phyloP scores from a whole-genome alignment of 1,140 invertebrate species.

The Caenorhabditis latens region DNA sequence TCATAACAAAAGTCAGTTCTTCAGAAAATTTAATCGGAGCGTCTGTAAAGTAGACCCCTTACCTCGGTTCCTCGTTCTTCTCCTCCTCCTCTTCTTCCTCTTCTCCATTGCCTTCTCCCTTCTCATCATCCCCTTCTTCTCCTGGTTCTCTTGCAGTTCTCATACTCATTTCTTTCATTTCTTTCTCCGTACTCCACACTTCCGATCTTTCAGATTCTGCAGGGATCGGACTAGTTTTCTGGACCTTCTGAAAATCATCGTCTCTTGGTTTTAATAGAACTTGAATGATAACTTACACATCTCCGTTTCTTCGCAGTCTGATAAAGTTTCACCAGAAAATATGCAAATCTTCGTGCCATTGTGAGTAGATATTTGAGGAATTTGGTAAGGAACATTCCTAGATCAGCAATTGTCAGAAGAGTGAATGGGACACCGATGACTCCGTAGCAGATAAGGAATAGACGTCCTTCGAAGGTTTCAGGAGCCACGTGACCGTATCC shows the following conservation, averaged over 20 bases:
- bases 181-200: slow-evolving; percentile 34
- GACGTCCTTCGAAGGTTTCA: slow-evolving; percentile 76
- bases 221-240: not conserved
- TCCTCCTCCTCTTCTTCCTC: slow-evolving; percentile 61
- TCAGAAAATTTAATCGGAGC: too few species aligned
- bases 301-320: not conserved
- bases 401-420: slow-evolving; percentile 71
- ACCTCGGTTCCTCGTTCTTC: slow-evolving; percentile 55
- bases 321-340: not conserved
- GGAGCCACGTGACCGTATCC: slow-evolving; percentile 81
- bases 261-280: not conserved
- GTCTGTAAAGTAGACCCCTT: too few species aligned
- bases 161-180: slow-evolving; percentile 44
- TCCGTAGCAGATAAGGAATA: slow-evolving; percentile 73
- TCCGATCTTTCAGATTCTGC: slow-evolving; percentile 31
- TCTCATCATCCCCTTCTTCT: slow-evolving; percentile 4
- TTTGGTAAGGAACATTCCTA: slow-evolving; percentile 72
- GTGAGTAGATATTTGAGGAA: slow-evolving; percentile 60
- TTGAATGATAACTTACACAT: slow-evolving; percentile 12
- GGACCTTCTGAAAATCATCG: not conserved
- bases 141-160: slow-evolving; percentile 34
- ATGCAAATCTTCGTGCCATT: slow-evolving; percentile 7
- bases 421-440: slow-evolving; percentile 74
- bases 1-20: too few species aligned
- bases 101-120: slow-evolving; percentile 31